Conservation (phyloP, 2,113 vertebrate genomes). For the Empidonax traillii region DNA sequence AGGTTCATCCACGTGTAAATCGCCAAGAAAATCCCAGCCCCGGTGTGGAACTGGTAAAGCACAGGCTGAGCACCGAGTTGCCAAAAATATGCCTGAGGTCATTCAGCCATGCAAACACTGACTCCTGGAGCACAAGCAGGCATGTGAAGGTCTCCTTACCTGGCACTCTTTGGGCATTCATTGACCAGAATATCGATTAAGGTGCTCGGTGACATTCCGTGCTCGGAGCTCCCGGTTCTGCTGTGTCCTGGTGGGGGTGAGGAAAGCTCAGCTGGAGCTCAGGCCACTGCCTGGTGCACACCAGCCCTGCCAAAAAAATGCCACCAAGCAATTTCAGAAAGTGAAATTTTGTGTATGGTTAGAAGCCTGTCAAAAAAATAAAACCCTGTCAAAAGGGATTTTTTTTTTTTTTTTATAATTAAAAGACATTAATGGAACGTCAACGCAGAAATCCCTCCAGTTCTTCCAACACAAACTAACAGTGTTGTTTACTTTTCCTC, state of each 20-base stretch:
- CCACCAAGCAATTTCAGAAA: background rate
- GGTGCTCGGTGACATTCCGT: background rate
- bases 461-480: background rate
- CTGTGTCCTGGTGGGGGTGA: accelerated
- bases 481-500: background rate
- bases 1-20: accelerated
- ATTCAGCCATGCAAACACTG: background rate
- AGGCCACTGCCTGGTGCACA: background rate
- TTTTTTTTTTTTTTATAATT: background rate
- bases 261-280: background rate
- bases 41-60: background rate
- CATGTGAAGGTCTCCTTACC: background rate
- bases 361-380: background rate
- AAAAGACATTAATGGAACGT: background rate
- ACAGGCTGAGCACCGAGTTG: background rate
- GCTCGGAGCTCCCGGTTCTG: background rate
- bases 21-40: background rate
- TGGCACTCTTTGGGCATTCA: accelerated
- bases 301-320: background rate
- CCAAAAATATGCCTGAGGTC: background rate
- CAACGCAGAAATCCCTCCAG: background rate
- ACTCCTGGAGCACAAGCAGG: background rate
- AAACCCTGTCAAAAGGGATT: accelerated
- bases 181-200: background rate
- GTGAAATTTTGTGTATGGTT: background rate